phyloP scores from a whole-genome alignment of 1,140 invertebrate genomes.

The Zaprionus vittiger region DNA sequence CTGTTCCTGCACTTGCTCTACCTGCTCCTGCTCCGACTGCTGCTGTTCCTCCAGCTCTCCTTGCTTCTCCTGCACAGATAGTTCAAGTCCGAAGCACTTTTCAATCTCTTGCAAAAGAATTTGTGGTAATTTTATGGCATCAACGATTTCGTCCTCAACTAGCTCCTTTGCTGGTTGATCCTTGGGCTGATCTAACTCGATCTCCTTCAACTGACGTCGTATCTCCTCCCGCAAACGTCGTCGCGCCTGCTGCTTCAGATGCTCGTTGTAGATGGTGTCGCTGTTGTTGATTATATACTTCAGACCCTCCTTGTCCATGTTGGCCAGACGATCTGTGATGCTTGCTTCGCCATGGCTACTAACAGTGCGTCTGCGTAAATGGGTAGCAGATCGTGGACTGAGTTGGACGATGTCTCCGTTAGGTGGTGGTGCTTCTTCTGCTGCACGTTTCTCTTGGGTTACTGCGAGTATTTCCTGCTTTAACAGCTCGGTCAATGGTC shows the following conservation, averaged over 20 bases:
- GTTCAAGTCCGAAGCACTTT: constrained; percentile 69
- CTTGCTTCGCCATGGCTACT: constrained; percentile 15
- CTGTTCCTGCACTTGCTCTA: not conserved
- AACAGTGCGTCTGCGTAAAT: constrained; percentile 38
- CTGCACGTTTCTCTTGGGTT: constrained; percentile 35
- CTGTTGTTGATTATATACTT: constrained; percentile 79
- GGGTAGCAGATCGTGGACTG: not conserved
- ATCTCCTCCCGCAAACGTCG: constrained; percentile 69
- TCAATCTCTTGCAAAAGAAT: constrained; percentile 69
- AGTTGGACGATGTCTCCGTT: not conserved
- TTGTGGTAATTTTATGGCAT: constrained; percentile 67
- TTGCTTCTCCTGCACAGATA: constrained; percentile 11
- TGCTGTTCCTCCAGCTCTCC: not conserved
- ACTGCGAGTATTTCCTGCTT: constrained; percentile 56
- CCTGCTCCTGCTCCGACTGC: not conserved
- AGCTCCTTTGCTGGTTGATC: constrained; percentile 41
- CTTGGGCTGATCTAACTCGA: constrained; percentile 63
- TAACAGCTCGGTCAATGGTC: constrained; percentile 62
- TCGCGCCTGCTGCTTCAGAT: constrained; percentile 68
- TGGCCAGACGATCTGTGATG: constrained; percentile 64
- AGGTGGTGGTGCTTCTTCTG: too few species aligned
- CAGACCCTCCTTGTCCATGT: constrained; percentile 71
- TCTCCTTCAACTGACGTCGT: constrained; percentile 62
- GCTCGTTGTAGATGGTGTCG: constrained; percentile 73
- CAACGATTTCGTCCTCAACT: constrained; percentile 74